phyloP scores from a whole-genome alignment of 2,888 invertebrate species.

The Sinodicranocentrus sp. region DNA sequence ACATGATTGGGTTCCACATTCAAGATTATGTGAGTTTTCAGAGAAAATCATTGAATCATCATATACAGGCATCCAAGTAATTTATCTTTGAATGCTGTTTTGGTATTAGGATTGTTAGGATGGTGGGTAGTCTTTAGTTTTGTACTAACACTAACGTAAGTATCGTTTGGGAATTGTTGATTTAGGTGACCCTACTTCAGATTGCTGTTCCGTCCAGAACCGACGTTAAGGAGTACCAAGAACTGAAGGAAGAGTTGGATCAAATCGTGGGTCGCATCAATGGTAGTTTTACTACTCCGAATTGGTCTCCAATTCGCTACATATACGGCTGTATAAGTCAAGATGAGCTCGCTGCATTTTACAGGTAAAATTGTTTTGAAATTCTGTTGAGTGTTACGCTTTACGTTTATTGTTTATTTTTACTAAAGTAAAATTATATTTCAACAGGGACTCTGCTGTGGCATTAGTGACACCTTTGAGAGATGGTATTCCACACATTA shows the following conservation, averaged over 20 bases:
- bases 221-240: slow-evolving; percentile 79
- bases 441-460: slow-evolving; percentile 79
- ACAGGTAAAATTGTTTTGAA: no score
- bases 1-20: slow-evolving; percentile 96
- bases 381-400: no score
- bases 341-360: slow-evolving; percentile 79
- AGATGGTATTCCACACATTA: no score
- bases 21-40: no score
- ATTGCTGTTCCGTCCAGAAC: slow-evolving; percentile 79
- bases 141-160: no score
- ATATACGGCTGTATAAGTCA: slow-evolving; percentile 79
- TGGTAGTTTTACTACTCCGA: slow-evolving; percentile 79
- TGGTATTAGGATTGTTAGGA: slow-evolving; percentile 91
- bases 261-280: slow-evolving; percentile 79
- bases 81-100: slow-evolving; percentile 92
- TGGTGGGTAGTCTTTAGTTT: slow-evolving; percentile 93
- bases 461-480: slow-evolving; percentile 79
- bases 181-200: no score
- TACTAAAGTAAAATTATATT: no score
- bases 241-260: slow-evolving; percentile 79
- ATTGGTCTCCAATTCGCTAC: slow-evolving; percentile 80
- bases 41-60: no score
- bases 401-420: no score
- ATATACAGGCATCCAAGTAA: no score
- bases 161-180: no score